A percentile compares a stretch with the other conserved stretches of the same genome.
Conservation (phyloP, 2,888 invertebrate species). For the Shargacucullia verbasci region DNA sequence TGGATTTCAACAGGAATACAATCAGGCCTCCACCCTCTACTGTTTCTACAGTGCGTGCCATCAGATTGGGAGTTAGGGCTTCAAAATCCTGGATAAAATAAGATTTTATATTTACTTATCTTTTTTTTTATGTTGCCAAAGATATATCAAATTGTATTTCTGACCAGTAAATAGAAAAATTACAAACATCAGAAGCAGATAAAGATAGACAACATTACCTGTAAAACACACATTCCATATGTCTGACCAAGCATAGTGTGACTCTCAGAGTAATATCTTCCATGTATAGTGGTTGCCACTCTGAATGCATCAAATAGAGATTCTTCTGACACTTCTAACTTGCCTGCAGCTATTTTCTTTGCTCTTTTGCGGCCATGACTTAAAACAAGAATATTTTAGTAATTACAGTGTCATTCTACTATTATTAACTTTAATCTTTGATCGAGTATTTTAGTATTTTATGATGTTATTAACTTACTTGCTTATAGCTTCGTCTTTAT, state of each 20-base stretch:
- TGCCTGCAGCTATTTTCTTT: conserved; percentile 97
- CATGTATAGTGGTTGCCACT: conserved; percentile 98
- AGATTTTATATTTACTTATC: neutral
- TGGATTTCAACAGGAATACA: conserved; percentile 94
- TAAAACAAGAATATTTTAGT: conserved; percentile 1
- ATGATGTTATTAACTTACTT: conserved; percentile 89
- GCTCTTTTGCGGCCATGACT: conserved; percentile 98
- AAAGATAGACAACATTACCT: conserved; percentile 85
- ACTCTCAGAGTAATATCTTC: conserved; percentile 99
- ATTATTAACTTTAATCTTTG: conserved; percentile 64
- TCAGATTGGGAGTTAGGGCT: conserved; percentile 98
- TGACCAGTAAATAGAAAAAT: too few relatives aligned
- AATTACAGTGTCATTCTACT: neutral
- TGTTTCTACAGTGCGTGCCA: conserved; percentile 99
- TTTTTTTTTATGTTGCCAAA: neutral
- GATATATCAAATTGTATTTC: too few relatives aligned
- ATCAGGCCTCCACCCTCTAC: conserved; percentile 99
- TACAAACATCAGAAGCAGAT: too few relatives aligned
- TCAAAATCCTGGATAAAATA: conserved; percentile 94
- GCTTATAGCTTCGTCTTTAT: conserved; percentile 95
- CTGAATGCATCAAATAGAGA: conserved; percentile 99
- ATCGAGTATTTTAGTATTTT: too few relatives aligned
- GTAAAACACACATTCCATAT: conserved; percentile 97
- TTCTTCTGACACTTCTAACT: conserved; percentile 96
- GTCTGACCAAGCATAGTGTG: conserved; percentile 99